phyloP scores from a whole-genome alignment of 2,797 vertebrate species.

The Onychomys arenicola region DNA sequence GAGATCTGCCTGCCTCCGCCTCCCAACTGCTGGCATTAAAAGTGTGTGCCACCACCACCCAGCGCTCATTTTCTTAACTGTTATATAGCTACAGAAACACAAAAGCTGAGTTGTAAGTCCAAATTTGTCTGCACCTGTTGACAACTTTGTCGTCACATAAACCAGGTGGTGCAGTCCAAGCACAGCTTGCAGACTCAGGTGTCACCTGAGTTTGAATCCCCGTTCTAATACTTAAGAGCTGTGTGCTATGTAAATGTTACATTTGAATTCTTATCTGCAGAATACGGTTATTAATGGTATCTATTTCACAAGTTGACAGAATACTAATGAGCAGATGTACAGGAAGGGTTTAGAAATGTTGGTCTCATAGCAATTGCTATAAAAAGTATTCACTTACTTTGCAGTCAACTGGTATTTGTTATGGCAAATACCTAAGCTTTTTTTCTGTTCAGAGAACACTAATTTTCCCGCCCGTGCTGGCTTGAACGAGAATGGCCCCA shows the following conservation, averaged over 20 bases:
- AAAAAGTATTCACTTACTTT: neutral
- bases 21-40: neutral
- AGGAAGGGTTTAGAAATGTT: neutral
- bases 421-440: neutral
- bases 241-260: neutral
- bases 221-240: neutral
- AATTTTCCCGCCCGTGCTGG: neutral
- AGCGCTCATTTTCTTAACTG: neutral
- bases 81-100: neutral
- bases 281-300: neutral
- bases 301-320: neutral
- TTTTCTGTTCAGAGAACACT: neutral
- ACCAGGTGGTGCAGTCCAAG: neutral
- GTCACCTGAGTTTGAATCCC: neutral
- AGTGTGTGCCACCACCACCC: neutral
- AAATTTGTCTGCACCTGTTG: neutral
- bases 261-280: neutral
- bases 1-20: neutral
- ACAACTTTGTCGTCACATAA: neutral
- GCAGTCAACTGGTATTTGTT: neutral
- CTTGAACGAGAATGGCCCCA: neutral
- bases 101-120: neutral
- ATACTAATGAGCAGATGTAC: neutral
- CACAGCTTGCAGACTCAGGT: neutral
- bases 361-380: neutral